These are phyloP conservation scores for Drosophila ezoana DNA, from an alignment of 2,888 invertebrate species.

Conservation along the genomic window DNA sequence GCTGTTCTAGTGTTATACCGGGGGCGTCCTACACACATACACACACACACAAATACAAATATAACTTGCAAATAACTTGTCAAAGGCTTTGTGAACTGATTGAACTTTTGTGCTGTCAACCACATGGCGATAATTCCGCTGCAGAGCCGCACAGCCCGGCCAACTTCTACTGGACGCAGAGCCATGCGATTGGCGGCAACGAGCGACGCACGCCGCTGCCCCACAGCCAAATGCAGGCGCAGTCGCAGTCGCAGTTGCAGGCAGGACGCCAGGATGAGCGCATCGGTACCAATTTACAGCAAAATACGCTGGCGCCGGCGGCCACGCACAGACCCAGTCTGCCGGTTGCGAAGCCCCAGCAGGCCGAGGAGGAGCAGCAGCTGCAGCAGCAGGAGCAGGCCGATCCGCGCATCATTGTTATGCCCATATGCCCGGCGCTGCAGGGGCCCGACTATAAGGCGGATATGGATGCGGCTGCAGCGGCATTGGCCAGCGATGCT, in stretches of 20 bases:
- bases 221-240: constrained; percentile 73
- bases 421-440: constrained; percentile 83
- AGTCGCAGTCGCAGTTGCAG: constrained; percentile 72
- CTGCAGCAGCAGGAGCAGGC: constrained; percentile 43
- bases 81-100: constrained; percentile 63
- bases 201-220: constrained; percentile 86
- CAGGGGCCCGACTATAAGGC: constrained; percentile 82
- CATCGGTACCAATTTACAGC: constrained; percentile 86
- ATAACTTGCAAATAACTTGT: constrained; percentile 24
- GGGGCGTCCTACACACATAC: background rate
- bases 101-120: constrained; percentile 51
- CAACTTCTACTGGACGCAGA: constrained; percentile 90
- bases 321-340: constrained; percentile 86
- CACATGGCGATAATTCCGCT: constrained; percentile 22
- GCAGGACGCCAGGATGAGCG: constrained; percentile 75
- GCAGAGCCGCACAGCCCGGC: constrained; percentile 83
- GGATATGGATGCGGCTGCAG: constrained; percentile 82
- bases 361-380: constrained; percentile 21
- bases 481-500: constrained; percentile 70
- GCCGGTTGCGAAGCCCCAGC: constrained; percentile 83
- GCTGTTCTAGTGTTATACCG: background rate
- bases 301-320: constrained; percentile 87
- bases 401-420: constrained; percentile 83
- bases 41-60: constrained; percentile 9
- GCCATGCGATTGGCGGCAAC: constrained; percentile 89